phyloP scores from a whole-genome alignment of 2,888 invertebrate genomes.

The Sinelater perroti region DNA sequence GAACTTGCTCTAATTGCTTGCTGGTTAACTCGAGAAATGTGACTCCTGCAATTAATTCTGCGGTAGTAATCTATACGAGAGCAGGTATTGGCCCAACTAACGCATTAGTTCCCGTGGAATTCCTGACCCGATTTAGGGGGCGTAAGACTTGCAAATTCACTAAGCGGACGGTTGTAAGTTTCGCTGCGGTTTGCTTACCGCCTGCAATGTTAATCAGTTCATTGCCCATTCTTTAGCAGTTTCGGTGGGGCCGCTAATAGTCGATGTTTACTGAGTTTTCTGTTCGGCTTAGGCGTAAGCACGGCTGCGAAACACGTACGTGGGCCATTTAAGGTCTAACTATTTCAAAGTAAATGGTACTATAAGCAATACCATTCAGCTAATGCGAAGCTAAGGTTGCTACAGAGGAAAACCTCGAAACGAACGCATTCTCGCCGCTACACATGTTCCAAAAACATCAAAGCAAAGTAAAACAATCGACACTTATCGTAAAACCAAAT shows the following conservation, averaged over 20 bases:
- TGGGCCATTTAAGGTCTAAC: slow-evolving; percentile 7
- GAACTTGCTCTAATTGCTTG: slow-evolving; percentile 33
- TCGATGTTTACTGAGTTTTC: slow-evolving; percentile 14
- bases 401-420: too few relatives aligned
- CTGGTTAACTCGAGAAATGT: slow-evolving; percentile 33
- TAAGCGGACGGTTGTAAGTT: not conserved
- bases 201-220: slow-evolving; percentile 21
- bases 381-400: slow-evolving; percentile 10
- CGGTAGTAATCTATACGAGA: slow-evolving; percentile 27
- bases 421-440: too few relatives aligned
- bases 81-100: slow-evolving; percentile 27
- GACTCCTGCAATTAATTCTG: slow-evolving; percentile 31
- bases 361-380: slow-evolving; percentile 9
- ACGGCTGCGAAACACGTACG: slow-evolving; percentile 14
- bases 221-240: slow-evolving; percentile 17
- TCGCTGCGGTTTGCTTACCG: not conserved
- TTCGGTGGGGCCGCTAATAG: slow-evolving; percentile 7
- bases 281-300: slow-evolving; percentile 11
- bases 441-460: too few relatives aligned
- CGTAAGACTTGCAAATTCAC: slow-evolving; percentile 6
- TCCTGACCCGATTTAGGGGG: slow-evolving; percentile 16
- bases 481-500: too few relatives aligned
- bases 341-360: slow-evolving; percentile 14
- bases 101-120: slow-evolving; percentile 14
- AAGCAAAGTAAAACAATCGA: too few relatives aligned